Evolutionary conservation across 2,797 vertebrate species (phyloP).

Genomic region (Liparis tanakae): DNA sequence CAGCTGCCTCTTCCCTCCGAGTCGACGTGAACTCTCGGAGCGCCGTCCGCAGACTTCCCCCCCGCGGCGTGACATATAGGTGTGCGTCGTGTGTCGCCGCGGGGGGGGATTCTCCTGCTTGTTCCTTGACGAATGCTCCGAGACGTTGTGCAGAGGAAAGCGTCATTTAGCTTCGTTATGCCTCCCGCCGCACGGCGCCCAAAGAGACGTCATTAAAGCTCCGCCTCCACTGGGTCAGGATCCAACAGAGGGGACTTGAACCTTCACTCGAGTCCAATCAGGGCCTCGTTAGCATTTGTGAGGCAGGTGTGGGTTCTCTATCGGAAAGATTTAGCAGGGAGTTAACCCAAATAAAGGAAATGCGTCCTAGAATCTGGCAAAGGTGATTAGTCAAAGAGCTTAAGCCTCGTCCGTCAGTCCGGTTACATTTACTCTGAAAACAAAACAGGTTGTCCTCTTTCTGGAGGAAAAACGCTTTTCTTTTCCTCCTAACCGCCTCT

Average conservation of each 20-base stretch:
- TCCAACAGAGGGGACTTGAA: conserved; percentile 51
- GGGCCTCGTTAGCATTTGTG: conserved; percentile 36
- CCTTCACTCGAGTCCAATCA: conserved; percentile 49
- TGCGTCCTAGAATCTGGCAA: conserved; percentile 34
- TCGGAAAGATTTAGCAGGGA: conserved; percentile 11
- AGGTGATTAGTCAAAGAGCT: conserved; percentile 21
- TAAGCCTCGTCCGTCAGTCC: conserved; percentile 12
- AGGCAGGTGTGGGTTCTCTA: conserved; percentile 50
- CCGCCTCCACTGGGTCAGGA: conserved; percentile 47
- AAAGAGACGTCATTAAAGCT: conserved; percentile 56
- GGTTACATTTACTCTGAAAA: conserved; percentile 42
- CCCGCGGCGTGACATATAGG: no score
- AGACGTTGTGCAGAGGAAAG: conserved; percentile 53
- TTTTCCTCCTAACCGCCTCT: conserved; percentile 26
- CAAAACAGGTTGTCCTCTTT: conserved; percentile 48
- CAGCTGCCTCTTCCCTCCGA: conserved; percentile 54
- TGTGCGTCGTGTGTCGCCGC: no score
- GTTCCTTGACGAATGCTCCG: conserved; percentile 55
- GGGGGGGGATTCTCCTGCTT: conserved; percentile 46
- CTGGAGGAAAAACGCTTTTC: conserved; percentile 33
- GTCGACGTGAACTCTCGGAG: conserved; percentile 42
- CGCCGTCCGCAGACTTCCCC: no score
- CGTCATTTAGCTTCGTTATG: conserved; percentile 65
- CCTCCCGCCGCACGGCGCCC: conserved; percentile 43
- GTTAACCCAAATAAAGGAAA: conserved; percentile 16